Base-by-base conservation (phyloP, 2,888 invertebrate species). In the Hyalella azteca region DNA sequence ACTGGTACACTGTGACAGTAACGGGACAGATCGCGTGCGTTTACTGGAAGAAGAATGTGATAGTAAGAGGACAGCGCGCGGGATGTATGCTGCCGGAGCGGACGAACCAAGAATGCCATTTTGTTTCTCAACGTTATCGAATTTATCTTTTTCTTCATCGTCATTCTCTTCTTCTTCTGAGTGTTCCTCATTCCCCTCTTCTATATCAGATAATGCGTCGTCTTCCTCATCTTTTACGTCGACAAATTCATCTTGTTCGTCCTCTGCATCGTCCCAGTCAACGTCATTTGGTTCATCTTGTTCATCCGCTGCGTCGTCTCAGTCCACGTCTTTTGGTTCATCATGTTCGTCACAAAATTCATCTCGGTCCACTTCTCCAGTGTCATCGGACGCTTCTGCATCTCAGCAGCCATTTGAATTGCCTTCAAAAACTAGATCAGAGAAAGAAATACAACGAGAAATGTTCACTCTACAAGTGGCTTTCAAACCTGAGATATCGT, bases 321-420 rank as follows among this genome's bases (percentile, higher is more conserved):
- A 29, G 7, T 36, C n/a, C n/a, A 22, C 75, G 26, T 75, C 75
- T 7, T 75, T 36, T 45, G 41, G 40, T 7, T 45, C 75, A 36
- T 73, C 73, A n/a, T n/a, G n/a, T 45, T 75, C 75, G 13, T 75
- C 75, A 15, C 66, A 66, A 36, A 75, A 75, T 45, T 75, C 75
- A 41, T 75, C 75, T 22, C 41, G 75, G 13, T 75, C 75, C 0
- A 75, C n/a, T 22, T 75, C 75, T 1, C 75, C 75, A 7, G 26
- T 75, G 22, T 75, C 75, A 22, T 75, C 75, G 2, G 66, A 66
- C 29, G n/a, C 22, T 22, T 66, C 66, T 19, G 32, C 19, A n/a
- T n/a, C n/a, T n/a, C n/a, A n/a, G n/a, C n/a, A n/a, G n/a, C n/a
- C n/a, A n/a, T n/a, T n/a, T n/a, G n/a, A n/a, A n/a, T n/a, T n/a